Conservation (phyloP, 2,113 vertebrate species). For the Gavia stellata region DNA sequence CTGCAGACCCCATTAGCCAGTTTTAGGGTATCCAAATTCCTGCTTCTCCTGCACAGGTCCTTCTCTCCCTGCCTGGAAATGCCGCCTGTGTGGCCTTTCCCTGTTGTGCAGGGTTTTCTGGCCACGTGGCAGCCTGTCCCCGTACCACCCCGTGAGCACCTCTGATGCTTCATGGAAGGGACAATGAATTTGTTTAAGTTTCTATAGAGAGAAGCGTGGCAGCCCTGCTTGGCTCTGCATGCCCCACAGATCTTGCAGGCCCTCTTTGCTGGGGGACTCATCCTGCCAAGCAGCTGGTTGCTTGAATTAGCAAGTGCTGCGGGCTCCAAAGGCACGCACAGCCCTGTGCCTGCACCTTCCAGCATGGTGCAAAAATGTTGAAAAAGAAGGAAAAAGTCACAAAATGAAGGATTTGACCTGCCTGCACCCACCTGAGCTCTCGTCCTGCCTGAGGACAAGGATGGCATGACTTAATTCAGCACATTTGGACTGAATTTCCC, state of each 20-base stretch:
- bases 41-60: neutral
- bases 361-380: neutral
- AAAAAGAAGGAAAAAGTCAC: neutral
- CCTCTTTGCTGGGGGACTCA: neutral
- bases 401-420: neutral
- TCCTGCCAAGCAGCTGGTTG: neutral
- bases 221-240: neutral
- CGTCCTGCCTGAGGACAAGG: neutral
- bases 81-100: neutral
- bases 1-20: neutral
- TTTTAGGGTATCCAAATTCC: neutral
- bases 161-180: neutral
- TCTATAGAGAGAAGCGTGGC: neutral
- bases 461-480: neutral
- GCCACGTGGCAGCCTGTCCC: rapidly evolving
- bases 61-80: neutral
- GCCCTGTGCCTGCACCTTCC: neutral
- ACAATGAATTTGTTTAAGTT: neutral
- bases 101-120: neutral
- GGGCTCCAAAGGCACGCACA: neutral
- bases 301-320: neutral
- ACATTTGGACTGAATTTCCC: neutral
- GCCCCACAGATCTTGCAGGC: neutral
- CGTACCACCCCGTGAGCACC: rapidly evolving
- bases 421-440: neutral